phyloP scores from a whole-genome alignment of 2,797 vertebrate genomes.

The Glossophaga mutica region DNA sequence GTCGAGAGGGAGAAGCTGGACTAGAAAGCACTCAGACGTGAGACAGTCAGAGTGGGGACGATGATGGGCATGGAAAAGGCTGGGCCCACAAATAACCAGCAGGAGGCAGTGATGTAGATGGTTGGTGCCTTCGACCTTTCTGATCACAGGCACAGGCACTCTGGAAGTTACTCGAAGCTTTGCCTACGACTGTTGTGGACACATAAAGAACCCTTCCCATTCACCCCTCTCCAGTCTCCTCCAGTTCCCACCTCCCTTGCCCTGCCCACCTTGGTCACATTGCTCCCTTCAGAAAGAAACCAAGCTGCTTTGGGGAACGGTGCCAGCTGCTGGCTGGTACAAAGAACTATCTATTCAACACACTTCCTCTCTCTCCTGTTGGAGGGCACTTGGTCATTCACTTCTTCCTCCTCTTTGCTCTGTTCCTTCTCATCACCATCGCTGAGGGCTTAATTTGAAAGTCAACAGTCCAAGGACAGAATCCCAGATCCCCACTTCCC shows the following conservation, averaged over 20 bases:
- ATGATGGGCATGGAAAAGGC: neutral
- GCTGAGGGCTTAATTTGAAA: neutral
- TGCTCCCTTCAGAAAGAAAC: neutral
- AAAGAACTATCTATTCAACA: neutral
- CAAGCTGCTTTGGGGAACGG: neutral
- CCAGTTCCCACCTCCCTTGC: neutral
- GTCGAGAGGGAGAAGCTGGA: neutral
- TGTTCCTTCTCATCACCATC: neutral
- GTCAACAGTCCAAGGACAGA: neutral
- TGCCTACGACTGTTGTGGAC: neutral
- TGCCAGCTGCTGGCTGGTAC: conserved; percentile 36
- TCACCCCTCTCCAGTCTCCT: neutral
- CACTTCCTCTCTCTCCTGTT: neutral
- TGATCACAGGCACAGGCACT: neutral
- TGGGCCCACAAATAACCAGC: neutral
- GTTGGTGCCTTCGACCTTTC: neutral
- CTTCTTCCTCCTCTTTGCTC: neutral
- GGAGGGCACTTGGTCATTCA: neutral
- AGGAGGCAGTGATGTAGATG: neutral
- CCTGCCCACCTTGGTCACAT: neutral
- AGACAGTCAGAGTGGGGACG: neutral
- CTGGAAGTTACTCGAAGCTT: neutral
- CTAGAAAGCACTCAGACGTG: neutral
- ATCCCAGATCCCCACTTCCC: neutral
- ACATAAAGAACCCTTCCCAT: neutral